Conservation (phyloP, 2,888 invertebrate genomes). For the Tetranychus piercei region DNA sequence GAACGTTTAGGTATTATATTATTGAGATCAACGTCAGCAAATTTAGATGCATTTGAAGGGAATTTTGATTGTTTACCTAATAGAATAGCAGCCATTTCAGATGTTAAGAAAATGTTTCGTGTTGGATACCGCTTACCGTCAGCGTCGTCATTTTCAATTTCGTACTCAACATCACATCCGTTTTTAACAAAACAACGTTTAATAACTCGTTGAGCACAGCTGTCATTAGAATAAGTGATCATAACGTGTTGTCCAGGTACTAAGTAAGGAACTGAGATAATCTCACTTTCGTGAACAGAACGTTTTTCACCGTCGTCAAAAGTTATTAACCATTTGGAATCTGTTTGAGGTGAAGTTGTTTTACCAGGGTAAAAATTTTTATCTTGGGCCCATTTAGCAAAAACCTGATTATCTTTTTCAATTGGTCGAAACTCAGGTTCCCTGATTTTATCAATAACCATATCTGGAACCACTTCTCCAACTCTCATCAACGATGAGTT, state of each 20-base stretch:
- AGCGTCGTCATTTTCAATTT: conserved; percentile 12
- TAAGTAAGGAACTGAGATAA: conserved; percentile 16
- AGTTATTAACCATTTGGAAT: conserved; percentile 18
- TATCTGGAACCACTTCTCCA: background rate
- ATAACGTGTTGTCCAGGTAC: conserved; percentile 18
- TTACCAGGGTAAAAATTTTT: conserved; percentile 26
- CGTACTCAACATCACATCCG: conserved; percentile 8
- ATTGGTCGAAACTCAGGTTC: conserved; percentile 11
- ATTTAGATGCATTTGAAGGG: conserved; percentile 15
- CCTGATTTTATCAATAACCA: background rate
- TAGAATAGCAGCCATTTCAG: conserved; percentile 15
- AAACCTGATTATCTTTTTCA: conserved; percentile 22
- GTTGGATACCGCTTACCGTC: conserved; percentile 10
- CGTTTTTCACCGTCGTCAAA: conserved; percentile 20
- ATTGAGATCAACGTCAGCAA: conserved; percentile 22
- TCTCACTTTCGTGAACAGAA: conserved; percentile 18
- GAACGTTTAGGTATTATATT: conserved; percentile 20
- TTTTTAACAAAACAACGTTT: background rate
- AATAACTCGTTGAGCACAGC: conserved; percentile 16
- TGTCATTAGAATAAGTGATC: conserved; percentile 20
- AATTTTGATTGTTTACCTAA: conserved; percentile 10
- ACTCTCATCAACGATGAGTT: background rate
- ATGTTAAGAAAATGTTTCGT: conserved; percentile 18
- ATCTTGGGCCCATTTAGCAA: conserved; percentile 24
- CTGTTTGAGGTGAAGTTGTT: conserved; percentile 17